These are phyloP conservation scores for Clostera curtula DNA, from an alignment of 2,888 invertebrate species.

Conservation along the genomic window DNA sequence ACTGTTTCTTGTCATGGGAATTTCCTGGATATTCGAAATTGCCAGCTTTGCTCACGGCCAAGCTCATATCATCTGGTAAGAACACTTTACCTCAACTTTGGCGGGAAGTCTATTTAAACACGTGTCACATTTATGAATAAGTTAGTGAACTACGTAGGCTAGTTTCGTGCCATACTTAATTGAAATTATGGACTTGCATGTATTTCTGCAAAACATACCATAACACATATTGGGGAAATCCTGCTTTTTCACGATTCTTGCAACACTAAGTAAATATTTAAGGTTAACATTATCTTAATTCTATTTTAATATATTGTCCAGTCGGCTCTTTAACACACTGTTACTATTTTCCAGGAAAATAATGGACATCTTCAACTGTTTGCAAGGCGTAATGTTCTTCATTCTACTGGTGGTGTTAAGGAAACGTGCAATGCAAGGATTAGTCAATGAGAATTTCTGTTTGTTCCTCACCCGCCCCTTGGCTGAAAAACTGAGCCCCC, in stretches of 20 bases:
- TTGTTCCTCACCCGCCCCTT: slow-evolving; percentile 39
- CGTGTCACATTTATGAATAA: too few relatives aligned
- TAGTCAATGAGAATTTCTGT: slow-evolving; percentile 58
- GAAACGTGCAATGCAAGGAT: slow-evolving; percentile 67
- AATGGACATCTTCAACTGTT: slow-evolving; percentile 77
- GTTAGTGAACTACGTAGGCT: too few relatives aligned
- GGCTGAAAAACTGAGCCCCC: slow-evolving; percentile 52
- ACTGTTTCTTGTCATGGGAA: slow-evolving; percentile 80
- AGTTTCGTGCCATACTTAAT: too few relatives aligned
- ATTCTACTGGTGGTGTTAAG: slow-evolving; percentile 74
- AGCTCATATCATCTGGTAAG: slow-evolving; percentile 57
- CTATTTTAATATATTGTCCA: too few relatives aligned
- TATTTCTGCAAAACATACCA: too few relatives aligned
- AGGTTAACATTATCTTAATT: too few relatives aligned
- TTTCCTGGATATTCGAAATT: slow-evolving; percentile 83
- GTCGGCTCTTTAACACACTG: too few relatives aligned
- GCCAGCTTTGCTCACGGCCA: slow-evolving; percentile 64
- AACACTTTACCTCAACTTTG: slow-evolving; percentile 1
- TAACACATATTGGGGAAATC: too few relatives aligned
- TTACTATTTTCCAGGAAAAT: slow-evolving; percentile 61
- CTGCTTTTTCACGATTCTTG: too few relatives aligned
- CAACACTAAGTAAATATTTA: too few relatives aligned
- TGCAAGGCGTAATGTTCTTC: slow-evolving; percentile 79
- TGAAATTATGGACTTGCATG: too few relatives aligned
- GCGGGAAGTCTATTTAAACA: too few relatives aligned